Base-by-base conservation (phyloP, 2,888 invertebrate species). In the Parochlus steinenii region DNA sequence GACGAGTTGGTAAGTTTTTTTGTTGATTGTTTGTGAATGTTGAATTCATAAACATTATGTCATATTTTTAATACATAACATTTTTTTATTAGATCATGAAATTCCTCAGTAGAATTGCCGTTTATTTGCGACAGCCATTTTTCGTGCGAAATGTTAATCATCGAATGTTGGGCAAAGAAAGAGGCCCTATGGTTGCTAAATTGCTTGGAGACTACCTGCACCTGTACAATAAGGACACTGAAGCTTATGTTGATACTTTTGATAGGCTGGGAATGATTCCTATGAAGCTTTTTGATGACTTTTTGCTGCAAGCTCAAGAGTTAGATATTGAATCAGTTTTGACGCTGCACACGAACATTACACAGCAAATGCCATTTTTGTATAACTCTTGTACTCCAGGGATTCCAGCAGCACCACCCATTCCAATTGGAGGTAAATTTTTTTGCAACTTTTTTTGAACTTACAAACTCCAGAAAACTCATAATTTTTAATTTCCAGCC, bases 181-280 rank as follows among this genome's bases (percentile, higher is more conserved):
- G 78, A 16, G 77, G 82, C 40, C 85, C 85, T 2, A 73, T 85
- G 46, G 74, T 83, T 33, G 81, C 85, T 2, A 86, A 83, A 55
- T 74, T 83, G 46, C 62, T 82, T 33, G 79, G 79, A 50, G 85
- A 86, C 55, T 86, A 83, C 57, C 65, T 86, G 33, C 79, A 81
- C 59, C 64, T 77, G 48, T 86, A 85, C 58, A 80, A 78, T 52
- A 65, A 76, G 36, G 85, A 85, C 57, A 85, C 85, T 0, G 83
- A 85, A 46, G 59, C 78, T 17, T 79, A 74, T 50, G 66, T 73
- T 3, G 78, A 79, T 53, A 68, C 73, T 35, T 71, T 72, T 40
- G 79, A 79, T 47, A 63, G 67, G 41, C 69, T 71, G 32, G 71
- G 41, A 20, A 57, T 58, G 53, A 58, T 59, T 42, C 55, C 58